Conservation (phyloP, 2,888 invertebrate genomes). For the Vandiemenella viatica region DNA sequence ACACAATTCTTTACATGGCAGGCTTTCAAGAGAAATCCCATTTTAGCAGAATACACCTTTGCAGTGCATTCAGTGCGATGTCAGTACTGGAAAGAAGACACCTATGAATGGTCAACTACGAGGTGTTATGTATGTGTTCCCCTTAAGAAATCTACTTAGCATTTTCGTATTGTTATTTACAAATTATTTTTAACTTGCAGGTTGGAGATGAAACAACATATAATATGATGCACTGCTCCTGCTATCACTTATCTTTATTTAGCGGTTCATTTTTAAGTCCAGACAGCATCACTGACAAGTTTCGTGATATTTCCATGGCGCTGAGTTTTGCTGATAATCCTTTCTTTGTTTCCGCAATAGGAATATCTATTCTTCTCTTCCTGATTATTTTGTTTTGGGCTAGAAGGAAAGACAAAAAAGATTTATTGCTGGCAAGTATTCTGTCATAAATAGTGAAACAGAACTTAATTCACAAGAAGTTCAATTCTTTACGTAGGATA, state of each 20-base stretch:
- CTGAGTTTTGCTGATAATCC: conserved; percentile 16
- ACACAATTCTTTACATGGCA: too few species aligned
- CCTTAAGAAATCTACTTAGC: not conserved
- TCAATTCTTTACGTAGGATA: too few species aligned
- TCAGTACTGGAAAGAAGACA: not conserved
- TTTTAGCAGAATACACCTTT: too few species aligned
- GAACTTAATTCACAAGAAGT: too few species aligned
- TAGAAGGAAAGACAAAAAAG: conserved; percentile 12
- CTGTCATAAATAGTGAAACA: too few species aligned
- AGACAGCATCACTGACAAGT: conserved; percentile 14
- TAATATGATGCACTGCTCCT: conserved; percentile 13
- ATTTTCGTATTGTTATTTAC: not conserved
- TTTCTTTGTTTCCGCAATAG: conserved; percentile 13
- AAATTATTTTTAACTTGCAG: not conserved
- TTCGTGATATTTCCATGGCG: conserved; percentile 15
- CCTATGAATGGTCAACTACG: not conserved
- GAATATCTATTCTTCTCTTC: conserved; percentile 13
- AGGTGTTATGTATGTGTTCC: not conserved
- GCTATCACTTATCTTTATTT: conserved; percentile 17
- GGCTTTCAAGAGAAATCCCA: too few species aligned
- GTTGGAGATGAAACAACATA: conserved; percentile 1
- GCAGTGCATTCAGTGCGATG: too few species aligned
- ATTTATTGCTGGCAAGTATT: conserved; percentile 3
- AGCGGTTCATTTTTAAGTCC: conserved; percentile 14
- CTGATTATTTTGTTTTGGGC: conserved; percentile 15